Conservation (phyloP, 2,888 invertebrate species). For the Drosophila eohydei region DNA sequence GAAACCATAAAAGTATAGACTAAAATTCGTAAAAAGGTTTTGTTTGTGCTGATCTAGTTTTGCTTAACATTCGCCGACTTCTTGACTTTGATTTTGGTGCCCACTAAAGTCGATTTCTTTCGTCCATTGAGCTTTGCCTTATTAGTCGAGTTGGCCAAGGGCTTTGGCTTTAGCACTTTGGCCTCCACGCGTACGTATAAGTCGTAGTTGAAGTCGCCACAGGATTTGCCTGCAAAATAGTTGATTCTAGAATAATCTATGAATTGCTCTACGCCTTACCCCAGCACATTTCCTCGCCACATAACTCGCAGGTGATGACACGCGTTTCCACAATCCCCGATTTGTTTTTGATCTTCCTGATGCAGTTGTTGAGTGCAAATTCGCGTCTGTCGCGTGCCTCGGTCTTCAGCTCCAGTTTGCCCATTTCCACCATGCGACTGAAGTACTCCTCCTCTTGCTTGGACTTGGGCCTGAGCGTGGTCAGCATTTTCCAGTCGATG, state of each 20-base stretch:
- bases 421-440: conserved; percentile 92
- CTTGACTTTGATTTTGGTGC: conserved; percentile 73
- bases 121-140: conserved; percentile 81
- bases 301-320: conserved; percentile 91
- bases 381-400: conserved; percentile 89
- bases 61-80: conserved; percentile 67
- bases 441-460: conserved; percentile 95
- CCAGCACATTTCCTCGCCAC: conserved; percentile 94
- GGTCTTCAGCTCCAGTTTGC: conserved; percentile 91
- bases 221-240: conserved; percentile 76
- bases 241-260: neutral
- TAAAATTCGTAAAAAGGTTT: neutral
- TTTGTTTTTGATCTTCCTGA: conserved; percentile 92
- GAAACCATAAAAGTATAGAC: neutral
- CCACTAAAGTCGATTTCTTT: conserved; percentile 75
- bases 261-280: conserved; percentile 83
- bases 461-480: conserved; percentile 92
- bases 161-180: conserved; percentile 81
- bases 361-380: conserved; percentile 88
- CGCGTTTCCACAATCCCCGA: conserved; percentile 92
- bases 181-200: conserved; percentile 83
- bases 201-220: conserved; percentile 84
- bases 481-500: conserved; percentile 97
- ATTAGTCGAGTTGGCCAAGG: conserved; percentile 64
- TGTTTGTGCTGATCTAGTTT: neutral